A percentile compares a stretch with the other conserved stretches of the same genome.
Evolutionary conservation across 1,140 invertebrate genomes (phyloP).

Genomic region (Drosophila insularis): DNA sequence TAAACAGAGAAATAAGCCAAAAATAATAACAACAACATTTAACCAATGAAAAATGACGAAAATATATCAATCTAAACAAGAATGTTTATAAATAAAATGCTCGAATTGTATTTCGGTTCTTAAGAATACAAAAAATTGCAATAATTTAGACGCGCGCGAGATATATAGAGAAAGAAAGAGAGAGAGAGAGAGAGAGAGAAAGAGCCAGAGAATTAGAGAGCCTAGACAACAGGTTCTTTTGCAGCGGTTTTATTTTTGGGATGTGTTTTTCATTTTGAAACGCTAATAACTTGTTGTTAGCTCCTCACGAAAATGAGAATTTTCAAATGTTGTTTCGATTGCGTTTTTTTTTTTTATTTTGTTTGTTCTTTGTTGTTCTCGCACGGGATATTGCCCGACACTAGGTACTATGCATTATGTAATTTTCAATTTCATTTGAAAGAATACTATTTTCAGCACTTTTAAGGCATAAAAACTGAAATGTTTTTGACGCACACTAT

Average conservation of each 20-base stretch:
- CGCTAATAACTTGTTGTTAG: constrained; percentile 72
- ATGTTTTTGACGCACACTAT: constrained; percentile 38
- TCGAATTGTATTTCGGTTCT: constrained; percentile 54
- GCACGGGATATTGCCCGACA: constrained; percentile 46
- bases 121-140: constrained; percentile 28
- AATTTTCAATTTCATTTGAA: constrained; percentile 58
- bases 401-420: constrained; percentile 54
- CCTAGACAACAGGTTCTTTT: constrained; percentile 22
- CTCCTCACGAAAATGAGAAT: constrained; percentile 40
- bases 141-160: constrained; percentile 47
- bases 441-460: constrained; percentile 61
- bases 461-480: constrained; percentile 63
- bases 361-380: constrained; percentile 39
- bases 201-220: too few species aligned
- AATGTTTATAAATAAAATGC: constrained; percentile 77
- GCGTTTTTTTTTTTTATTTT: constrained; percentile 36
- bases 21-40: constrained; percentile 31
- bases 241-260: constrained; percentile 58
- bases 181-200: constrained; percentile 6
- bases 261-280: constrained; percentile 57
- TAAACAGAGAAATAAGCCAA: constrained; percentile 33
- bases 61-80: constrained; percentile 67
- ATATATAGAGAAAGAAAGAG: not conserved
- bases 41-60: constrained; percentile 54
- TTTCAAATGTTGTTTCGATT: constrained; percentile 45